These are phyloP conservation scores for Tigriopus japonicus DNA, from an alignment of 1,140 invertebrate species.

Conservation along the genomic window DNA sequence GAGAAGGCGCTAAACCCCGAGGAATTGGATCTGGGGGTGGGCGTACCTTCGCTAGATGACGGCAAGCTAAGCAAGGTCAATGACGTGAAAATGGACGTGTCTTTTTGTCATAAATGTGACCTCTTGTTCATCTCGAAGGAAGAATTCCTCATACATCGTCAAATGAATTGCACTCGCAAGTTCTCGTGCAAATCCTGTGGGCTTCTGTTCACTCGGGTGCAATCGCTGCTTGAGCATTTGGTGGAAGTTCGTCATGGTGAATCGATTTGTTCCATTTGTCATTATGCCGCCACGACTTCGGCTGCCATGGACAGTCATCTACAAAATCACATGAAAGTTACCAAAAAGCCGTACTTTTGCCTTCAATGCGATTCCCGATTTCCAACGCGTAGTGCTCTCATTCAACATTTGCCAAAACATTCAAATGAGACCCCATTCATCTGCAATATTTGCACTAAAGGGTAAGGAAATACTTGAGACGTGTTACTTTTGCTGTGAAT, in stretches of 20 bases:
- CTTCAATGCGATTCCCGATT: slow-evolving; percentile 31
- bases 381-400: slow-evolving; percentile 31
- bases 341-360: slow-evolving; percentile 31
- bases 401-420: slow-evolving; percentile 35
- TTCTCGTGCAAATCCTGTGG: neutral
- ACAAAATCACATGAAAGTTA: too few relatives aligned
- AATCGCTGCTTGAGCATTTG: neutral
- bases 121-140: slow-evolving; percentile 1
- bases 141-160: neutral
- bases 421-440: slow-evolving; percentile 34
- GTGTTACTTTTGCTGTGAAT: too few relatives aligned
- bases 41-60: neutral
- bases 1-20: too few relatives aligned
- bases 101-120: slow-evolving; percentile 2
- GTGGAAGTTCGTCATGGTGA: slow-evolving; percentile 2
- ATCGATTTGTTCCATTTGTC: slow-evolving; percentile 4
- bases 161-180: neutral
- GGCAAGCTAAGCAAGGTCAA: neutral
- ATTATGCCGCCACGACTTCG: neutral
- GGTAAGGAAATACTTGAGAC: too few relatives aligned
- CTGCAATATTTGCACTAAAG: slow-evolving; percentile 36
- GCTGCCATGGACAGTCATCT: too few relatives aligned
- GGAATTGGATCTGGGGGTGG: too few relatives aligned
- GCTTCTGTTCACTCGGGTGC: neutral
- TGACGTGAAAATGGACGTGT: neutral